These are phyloP conservation scores for Holotrichia oblita DNA, from an alignment of 1,140 invertebrate genomes.

Conservation along the genomic window DNA sequence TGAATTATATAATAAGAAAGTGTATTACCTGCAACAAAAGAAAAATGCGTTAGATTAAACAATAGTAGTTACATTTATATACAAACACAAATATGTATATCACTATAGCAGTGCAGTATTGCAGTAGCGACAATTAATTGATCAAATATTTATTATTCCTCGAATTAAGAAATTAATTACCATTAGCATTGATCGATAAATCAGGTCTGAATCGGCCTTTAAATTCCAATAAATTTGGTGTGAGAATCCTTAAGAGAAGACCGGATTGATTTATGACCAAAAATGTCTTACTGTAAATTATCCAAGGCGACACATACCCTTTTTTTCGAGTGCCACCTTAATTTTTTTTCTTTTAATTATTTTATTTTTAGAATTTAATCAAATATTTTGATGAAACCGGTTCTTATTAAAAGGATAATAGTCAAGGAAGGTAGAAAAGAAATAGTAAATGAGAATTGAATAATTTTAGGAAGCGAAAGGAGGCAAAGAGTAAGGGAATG, in stretches of 20 bases:
- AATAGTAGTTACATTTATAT: too few species aligned
- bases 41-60: too few species aligned
- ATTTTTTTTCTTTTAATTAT: not conserved
- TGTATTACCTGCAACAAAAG: too few species aligned
- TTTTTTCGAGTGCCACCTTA: not conserved
- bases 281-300: not conserved
- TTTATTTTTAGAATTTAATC: not conserved
- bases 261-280: not conserved
- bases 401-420: not conserved
- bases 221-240: constrained; percentile 12
- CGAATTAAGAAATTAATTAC: constrained; percentile 20
- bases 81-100: not conserved
- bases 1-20: too few species aligned
- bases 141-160: not conserved
- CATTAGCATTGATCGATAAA: not conserved
- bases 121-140: not conserved
- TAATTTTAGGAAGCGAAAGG: not conserved
- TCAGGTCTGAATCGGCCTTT: constrained; percentile 4
- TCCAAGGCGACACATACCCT: not conserved
- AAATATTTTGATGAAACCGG: not conserved
- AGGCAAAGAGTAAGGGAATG: not conserved
- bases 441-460: not conserved
- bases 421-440: not conserved
- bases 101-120: too few species aligned
- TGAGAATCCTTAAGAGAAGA: not conserved